Base-by-base conservation (phyloP, 2,888 invertebrate genomes). In the Hirtodrosophila confusa region DNA sequence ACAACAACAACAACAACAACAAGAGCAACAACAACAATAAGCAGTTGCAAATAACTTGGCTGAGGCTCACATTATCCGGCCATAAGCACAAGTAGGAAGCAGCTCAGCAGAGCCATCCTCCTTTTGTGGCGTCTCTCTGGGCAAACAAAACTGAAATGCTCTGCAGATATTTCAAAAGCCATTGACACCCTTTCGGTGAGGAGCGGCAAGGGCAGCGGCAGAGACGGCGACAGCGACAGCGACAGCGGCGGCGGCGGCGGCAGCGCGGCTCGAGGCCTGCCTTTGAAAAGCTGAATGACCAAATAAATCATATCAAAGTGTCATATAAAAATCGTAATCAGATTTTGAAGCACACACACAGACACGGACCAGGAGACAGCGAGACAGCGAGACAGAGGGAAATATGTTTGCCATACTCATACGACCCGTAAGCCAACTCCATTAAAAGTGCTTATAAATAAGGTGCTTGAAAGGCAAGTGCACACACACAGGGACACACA, bases 261-360 rank as follows among this genome's bases (percentile, higher is more conserved):
- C 49, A 35, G 40, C 50, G 69, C 78, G 70, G 71, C 80, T 66
- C 64, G 85, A 76, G 80, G 80, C 80, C 78, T 86, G 86, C 76
- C 83, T 78, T 84, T 88, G 88, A 89, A 86, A 78, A 77, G 83
- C 87, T 88, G 89, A 88, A 89, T 87, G 89, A 77, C 88, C 90
- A 89, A 84, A 90, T 89, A 90, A 90, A 90, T 91, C 91, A 91
- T 88, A 89, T 80, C 87, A 88, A 90, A 90, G 90, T 90, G 90
- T 90, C 91, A 86, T 90, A 91, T 91, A 91, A 91, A 90, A 90
- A 88, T 90, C 91, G 91, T 91, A 91, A 91, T 91, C 91, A 90
- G 91, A 90, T 91, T 90, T 89, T 89, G 86, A 90, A 89, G 86
- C 86, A 70, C 87, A 87, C 67, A 80, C 73, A 78, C 51, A 51